These are phyloP conservation scores for Drosophila erecta DNA, from an alignment of 1,140 invertebrate genomes.

Conservation along the genomic window DNA sequence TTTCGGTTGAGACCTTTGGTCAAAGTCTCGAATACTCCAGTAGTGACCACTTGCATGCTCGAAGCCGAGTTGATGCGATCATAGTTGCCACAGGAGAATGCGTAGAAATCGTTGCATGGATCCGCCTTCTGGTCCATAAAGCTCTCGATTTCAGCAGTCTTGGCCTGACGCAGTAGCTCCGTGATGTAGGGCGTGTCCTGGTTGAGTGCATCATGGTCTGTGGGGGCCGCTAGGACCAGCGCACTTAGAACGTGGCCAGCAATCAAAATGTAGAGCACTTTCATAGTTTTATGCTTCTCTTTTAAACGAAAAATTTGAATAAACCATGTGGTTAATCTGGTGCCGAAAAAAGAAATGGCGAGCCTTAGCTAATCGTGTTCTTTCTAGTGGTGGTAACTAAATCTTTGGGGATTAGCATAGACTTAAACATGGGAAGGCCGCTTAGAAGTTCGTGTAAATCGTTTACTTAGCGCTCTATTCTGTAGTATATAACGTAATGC, in stretches of 20 bases:
- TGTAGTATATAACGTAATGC: not conserved
- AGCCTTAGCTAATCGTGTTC: not conserved
- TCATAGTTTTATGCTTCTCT: constrained; percentile 10
- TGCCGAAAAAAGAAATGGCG: not conserved
- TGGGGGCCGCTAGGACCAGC: constrained; percentile 12
- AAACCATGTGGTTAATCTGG: no score
- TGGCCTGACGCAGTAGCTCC: constrained; percentile 33
- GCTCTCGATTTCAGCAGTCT: constrained; percentile 58
- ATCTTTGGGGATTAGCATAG: no score
- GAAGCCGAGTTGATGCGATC: constrained; percentile 65
- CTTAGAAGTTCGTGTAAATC: no score
- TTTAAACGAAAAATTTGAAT: not conserved
- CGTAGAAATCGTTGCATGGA: constrained; percentile 88
- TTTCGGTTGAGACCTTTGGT: constrained; percentile 53
- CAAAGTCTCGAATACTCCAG: constrained; percentile 64
- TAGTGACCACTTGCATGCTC: constrained; percentile 18
- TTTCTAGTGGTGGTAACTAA: not conserved
- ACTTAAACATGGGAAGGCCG: no score
- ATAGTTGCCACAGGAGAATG: constrained; percentile 89
- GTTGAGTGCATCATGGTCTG: not conserved
- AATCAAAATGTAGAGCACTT: constrained; percentile 5
- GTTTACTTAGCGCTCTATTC: no score
- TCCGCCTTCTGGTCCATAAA: constrained; percentile 85
- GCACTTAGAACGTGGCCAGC: not conserved
- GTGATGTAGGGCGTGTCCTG: constrained; percentile 2